These are phyloP conservation scores for Furnarius figulus DNA, from an alignment of 2,113 vertebrate species.

Conservation along the genomic window DNA sequence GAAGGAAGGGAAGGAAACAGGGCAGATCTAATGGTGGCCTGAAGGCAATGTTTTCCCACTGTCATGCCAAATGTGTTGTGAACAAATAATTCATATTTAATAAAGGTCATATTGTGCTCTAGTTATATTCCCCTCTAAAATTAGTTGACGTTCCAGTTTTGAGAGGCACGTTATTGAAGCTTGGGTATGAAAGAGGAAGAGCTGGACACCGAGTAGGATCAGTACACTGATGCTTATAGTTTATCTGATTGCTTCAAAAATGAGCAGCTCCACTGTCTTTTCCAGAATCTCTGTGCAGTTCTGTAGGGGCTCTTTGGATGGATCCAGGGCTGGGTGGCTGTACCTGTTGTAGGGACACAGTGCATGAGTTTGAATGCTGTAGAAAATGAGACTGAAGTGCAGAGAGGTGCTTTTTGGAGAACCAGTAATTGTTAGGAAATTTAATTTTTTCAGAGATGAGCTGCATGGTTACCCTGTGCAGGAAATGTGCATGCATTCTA, in stretches of 20 bases:
- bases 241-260: neutral
- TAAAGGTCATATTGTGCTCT: constrained; percentile 12
- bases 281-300: neutral
- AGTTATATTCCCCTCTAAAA: neutral
- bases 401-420: neutral
- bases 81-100: constrained; percentile 58
- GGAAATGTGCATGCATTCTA: neutral
- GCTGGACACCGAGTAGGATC: neutral
- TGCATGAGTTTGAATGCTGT: neutral
- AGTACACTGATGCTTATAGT: neutral
- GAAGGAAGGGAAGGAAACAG: constrained; percentile 41
- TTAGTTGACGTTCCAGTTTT: neutral
- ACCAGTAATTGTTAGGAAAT: neutral
- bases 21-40: constrained; percentile 52
- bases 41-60: constrained; percentile 46
- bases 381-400: neutral
- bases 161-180: neutral
- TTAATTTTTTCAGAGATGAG: neutral
- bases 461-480: neutral
- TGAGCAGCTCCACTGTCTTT: neutral
- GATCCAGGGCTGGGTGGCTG: neutral
- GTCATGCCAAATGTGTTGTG: constrained; percentile 12
- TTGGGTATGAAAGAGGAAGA: neutral
- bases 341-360: neutral
- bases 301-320: neutral